phyloP scores from a whole-genome alignment of 2,113 vertebrate genomes.

The Myrmecobius fasciatus region DNA sequence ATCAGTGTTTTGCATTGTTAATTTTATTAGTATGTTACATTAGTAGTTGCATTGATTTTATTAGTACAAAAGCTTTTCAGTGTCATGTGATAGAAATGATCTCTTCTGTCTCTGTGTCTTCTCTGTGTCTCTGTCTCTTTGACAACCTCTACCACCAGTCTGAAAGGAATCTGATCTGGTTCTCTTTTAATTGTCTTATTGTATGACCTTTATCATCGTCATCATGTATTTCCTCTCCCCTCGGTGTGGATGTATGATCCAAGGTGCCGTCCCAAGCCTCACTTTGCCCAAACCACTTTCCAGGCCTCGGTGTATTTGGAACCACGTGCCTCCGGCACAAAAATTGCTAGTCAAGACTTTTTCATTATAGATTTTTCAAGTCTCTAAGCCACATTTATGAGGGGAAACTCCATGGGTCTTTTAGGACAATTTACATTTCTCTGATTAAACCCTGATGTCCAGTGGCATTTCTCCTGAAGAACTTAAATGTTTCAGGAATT shows the following conservation, averaged over 20 bases:
- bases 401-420: background rate
- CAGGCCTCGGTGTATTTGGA: background rate
- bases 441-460: background rate
- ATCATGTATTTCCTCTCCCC: background rate
- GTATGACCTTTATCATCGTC: background rate
- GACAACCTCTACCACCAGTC: background rate
- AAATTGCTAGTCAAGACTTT: background rate
- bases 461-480: background rate
- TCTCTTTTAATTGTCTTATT: background rate
- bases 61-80: background rate
- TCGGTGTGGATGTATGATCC: background rate
- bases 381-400: background rate
- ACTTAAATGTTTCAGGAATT: background rate
- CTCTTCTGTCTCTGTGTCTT: background rate
- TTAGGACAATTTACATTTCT: background rate
- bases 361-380: background rate
- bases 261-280: background rate
- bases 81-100: background rate
- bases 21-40: background rate
- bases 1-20: background rate
- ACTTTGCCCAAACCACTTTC: background rate
- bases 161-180: background rate
- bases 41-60: background rate
- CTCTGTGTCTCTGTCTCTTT: too few species aligned
- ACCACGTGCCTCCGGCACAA: background rate